Conservation (phyloP, 2,797 vertebrate genomes). For the Chiloscyllium punctatum region DNA sequence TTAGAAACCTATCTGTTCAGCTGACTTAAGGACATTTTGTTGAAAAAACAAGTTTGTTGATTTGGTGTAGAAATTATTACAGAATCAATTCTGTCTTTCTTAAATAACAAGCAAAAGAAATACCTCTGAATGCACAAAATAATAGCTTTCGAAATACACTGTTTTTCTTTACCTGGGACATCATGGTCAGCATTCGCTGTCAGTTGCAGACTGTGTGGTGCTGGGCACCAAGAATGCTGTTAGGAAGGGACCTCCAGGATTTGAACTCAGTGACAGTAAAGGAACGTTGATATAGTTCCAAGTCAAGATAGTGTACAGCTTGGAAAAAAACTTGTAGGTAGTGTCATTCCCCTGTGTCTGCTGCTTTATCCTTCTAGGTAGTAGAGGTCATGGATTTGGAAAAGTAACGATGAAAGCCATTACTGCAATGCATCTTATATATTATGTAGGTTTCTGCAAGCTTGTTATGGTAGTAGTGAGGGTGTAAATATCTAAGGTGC, state of each 20-base stretch:
- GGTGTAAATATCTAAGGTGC: no score
- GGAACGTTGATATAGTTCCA: neutral
- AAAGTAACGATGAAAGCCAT: neutral
- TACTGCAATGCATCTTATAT: neutral
- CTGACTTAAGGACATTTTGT: no score
- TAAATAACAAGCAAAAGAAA: neutral
- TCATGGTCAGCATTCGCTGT: neutral
- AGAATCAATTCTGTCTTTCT: neutral
- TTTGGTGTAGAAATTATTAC: neutral
- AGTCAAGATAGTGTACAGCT: neutral
- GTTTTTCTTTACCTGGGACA: neutral
- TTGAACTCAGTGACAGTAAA: neutral
- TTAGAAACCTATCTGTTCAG: no score
- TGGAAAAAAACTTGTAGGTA: neutral
- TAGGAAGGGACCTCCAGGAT: neutral
- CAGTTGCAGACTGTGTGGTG: neutral
- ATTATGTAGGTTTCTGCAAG: neutral
- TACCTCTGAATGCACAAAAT: neutral
- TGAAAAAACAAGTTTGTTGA: no score
- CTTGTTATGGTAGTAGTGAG: neutral
- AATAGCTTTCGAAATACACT: neutral
- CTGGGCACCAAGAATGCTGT: neutral
- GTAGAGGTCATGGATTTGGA: neutral
- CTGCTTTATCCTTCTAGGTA: neutral
- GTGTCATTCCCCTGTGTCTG: neutral